Percentiles rank a stretch among this genome's conserved stretches.
Evolutionary conservation across 2,888 invertebrate species (phyloP).

Genomic region (Acrobasis consociella): DNA sequence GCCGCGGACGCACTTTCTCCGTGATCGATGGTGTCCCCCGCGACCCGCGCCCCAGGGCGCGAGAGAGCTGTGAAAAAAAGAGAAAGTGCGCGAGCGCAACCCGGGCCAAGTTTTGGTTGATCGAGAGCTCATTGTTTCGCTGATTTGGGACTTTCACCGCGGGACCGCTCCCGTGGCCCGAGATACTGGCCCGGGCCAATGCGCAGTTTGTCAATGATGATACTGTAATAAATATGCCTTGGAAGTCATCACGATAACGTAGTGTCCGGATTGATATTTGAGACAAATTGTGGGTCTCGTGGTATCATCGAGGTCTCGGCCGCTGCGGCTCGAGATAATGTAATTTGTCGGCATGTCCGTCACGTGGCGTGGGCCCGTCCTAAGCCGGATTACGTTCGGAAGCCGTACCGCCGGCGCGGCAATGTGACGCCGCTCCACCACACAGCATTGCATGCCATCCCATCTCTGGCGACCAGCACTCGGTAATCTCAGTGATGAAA

Average conservation of each 20-base stretch:
- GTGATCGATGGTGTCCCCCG: slow-evolving; percentile 41
- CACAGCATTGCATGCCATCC: neutral
- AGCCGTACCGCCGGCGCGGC: slow-evolving; percentile 18
- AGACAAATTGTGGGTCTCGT: slow-evolving; percentile 18
- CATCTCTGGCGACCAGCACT: neutral
- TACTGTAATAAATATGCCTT: neutral
- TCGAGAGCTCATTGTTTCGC: slow-evolving; percentile 66
- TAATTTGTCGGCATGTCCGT: slow-evolving; percentile 14
- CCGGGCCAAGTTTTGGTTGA: slow-evolving; percentile 62
- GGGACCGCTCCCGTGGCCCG: slow-evolving; percentile 24
- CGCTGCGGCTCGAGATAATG: slow-evolving; percentile 9
- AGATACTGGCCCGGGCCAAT: slow-evolving; percentile 13
- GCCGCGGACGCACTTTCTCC: slow-evolving; percentile 59
- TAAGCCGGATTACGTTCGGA: slow-evolving; percentile 33
- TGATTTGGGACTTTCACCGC: slow-evolving; percentile 53
- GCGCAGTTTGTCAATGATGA: slow-evolving; percentile 14
- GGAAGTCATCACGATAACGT: slow-evolving; percentile 3
- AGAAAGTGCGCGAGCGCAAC: slow-evolving; percentile 69
- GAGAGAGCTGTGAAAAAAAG: slow-evolving; percentile 55
- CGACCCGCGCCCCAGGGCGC: slow-evolving; percentile 31
- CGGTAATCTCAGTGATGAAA: neutral
- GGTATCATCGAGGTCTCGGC: slow-evolving; percentile 30
- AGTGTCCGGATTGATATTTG: slow-evolving; percentile 13
- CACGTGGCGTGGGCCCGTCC: slow-evolving; percentile 12
- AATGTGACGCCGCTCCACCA: neutral